Percentiles rank a stretch among this genome's conserved stretches.
Conservation (phyloP, 2,113 vertebrate genomes). For the Castor canadensis region DNA sequence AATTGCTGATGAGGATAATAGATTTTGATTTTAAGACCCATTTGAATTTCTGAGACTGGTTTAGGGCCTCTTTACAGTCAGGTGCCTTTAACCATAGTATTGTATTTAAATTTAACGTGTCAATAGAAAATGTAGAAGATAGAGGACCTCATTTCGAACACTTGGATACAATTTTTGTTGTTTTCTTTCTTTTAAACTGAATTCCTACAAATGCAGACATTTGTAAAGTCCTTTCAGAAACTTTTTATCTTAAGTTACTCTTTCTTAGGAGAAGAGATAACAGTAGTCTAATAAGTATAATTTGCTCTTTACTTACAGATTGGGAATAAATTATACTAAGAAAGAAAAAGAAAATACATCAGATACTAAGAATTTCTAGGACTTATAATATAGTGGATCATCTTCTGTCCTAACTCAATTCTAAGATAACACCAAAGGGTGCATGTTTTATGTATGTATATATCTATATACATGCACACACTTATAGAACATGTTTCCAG, state of each 20-base stretch:
- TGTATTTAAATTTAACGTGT: neutral
- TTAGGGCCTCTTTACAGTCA: no score
- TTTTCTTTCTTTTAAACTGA: neutral
- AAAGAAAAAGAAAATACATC: neutral
- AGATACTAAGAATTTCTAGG: neutral
- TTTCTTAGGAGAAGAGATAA: neutral
- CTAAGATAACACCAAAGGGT: neutral
- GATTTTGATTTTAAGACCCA: no score
- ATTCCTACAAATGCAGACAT: neutral
- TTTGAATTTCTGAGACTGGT: no score
- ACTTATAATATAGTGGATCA: neutral
- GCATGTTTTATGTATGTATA: no score
- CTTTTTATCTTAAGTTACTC: no score
- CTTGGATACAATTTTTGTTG: neutral
- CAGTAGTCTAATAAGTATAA: neutral
- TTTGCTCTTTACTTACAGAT: neutral
- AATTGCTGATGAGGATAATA: no score
- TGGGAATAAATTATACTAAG: neutral
- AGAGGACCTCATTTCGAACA: no score
- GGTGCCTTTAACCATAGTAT: no score
- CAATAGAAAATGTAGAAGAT: no score
- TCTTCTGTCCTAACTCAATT: neutral
- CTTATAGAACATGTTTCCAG: no score
- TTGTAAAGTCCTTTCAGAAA: no score
- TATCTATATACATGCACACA: no score